Conservation (phyloP, 2,888 invertebrate genomes). For the Mimachlamys varia region DNA sequence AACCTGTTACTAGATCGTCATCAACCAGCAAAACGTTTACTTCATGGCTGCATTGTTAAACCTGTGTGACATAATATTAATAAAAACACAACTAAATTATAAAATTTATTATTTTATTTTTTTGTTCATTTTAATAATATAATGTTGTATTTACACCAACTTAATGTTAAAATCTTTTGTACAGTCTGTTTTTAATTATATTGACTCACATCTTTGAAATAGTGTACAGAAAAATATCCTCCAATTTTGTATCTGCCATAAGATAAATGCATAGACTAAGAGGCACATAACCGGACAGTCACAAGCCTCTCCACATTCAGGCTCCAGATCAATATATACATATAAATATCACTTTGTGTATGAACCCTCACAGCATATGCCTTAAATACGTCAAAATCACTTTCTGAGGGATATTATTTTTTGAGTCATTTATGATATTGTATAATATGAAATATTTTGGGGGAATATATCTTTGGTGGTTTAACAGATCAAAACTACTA, state of each 20-base stretch:
- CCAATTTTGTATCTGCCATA: neutral
- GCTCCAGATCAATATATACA: neutral
- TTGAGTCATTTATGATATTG: neutral
- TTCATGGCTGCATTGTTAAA: neutral
- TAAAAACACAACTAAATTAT: neutral
- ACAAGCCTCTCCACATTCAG: neutral
- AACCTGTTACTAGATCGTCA: too few relatives aligned
- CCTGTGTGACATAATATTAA: neutral
- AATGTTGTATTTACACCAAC: conserved; percentile 30
- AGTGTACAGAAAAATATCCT: conserved; percentile 9
- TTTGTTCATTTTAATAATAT: conserved; percentile 24
- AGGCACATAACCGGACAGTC: neutral
- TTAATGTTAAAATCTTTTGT: conserved; percentile 31
- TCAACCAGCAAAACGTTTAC: too few relatives aligned
- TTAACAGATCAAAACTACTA: too few relatives aligned
- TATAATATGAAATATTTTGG: neutral
- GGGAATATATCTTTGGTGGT: neutral
- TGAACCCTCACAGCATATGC: neutral
- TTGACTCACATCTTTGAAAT: conserved; percentile 25
- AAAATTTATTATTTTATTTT: conserved; percentile 28
- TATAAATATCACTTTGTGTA: conserved; percentile 32
- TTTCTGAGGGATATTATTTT: neutral
- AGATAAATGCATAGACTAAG: neutral
- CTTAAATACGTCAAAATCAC: neutral
- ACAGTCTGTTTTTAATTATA: conserved; percentile 11